phyloP scores from a whole-genome alignment of 2,113 vertebrate species.

The Verasper variegatus region DNA sequence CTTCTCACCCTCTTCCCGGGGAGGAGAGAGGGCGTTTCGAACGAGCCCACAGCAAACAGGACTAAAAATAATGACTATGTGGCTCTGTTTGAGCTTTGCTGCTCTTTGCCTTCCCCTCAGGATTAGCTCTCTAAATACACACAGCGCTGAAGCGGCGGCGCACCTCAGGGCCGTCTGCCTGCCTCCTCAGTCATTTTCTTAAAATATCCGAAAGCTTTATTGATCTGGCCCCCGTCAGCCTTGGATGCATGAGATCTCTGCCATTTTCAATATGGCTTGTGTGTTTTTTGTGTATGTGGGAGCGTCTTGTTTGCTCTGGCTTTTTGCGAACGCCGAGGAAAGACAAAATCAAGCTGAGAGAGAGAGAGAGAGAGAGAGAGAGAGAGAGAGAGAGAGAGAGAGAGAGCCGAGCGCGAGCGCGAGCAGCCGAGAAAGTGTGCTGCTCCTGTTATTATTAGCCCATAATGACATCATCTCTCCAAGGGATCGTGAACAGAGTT shows the following conservation, averaged over 20 bases:
- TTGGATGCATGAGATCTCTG: constrained; percentile 48
- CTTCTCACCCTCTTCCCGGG: constrained; percentile 51
- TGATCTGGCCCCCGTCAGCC: constrained; percentile 67
- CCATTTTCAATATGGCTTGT: constrained; percentile 38
- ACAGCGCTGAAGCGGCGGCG: constrained; percentile 45
- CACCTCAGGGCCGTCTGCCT: constrained; percentile 65
- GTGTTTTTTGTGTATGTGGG: constrained; percentile 7
- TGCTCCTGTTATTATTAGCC: constrained; percentile 69
- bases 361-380: too few relatives aligned
- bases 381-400: background rate
- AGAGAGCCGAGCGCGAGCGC: constrained; percentile 10
- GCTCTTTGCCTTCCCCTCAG: constrained; percentile 75
- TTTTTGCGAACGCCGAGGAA: constrained; percentile 24
- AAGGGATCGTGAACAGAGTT: constrained; percentile 41
- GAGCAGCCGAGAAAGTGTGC: constrained; percentile 41
- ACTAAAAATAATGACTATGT: constrained; percentile 84
- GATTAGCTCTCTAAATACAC: constrained; percentile 78
- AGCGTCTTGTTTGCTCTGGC: constrained; percentile 31
- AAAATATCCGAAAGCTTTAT: constrained; percentile 78
- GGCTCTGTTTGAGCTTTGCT: constrained; percentile 81
- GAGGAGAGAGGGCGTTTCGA: constrained; percentile 70
- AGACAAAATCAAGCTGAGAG: constrained; percentile 32
- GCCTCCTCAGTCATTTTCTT: constrained; percentile 69
- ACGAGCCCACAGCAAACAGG: constrained; percentile 80
- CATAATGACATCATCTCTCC: constrained; percentile 63